Evolutionary conservation across 2,113 vertebrate genomes (phyloP).

Genomic region (Carettochelys insculpta): DNA sequence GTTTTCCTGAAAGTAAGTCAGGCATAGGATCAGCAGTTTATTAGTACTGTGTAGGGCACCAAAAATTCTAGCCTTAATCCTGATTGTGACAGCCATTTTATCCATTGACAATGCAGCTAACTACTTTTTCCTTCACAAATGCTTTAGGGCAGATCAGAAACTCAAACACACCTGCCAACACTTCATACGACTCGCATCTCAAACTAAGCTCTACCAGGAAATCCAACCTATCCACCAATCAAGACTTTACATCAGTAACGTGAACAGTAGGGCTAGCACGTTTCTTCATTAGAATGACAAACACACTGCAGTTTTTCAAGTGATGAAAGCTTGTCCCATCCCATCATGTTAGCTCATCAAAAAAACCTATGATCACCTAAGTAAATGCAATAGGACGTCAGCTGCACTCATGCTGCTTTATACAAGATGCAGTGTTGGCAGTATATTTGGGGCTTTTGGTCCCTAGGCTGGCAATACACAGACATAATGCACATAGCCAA

Average conservation of each 20-base stretch:
- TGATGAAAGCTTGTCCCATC: constrained; percentile 36
- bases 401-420: not conserved
- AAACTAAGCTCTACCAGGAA: constrained; percentile 10
- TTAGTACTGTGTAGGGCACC: too few species aligned
- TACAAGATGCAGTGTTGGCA: accelerated
- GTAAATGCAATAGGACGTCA: not conserved
- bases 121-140: not conserved
- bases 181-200: constrained; percentile 19
- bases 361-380: not conserved
- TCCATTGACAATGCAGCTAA: not conserved
- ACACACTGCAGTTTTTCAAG: constrained; percentile 46
- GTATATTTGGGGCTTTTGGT: accelerated
- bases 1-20: too few species aligned
- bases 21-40: too few species aligned
- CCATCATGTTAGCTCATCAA: constrained; percentile 36
- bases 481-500: accelerated
- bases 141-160: not conserved
- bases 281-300: constrained; percentile 64
- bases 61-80: too few species aligned
- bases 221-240: constrained; percentile 40
- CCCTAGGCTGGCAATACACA: not conserved
- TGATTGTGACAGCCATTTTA: too few species aligned
- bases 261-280: constrained; percentile 39
- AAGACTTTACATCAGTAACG: constrained; percentile 56
- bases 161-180: not conserved